Base-by-base conservation (phyloP, 2,797 vertebrate species). In the Melanotaenia nigrans region DNA sequence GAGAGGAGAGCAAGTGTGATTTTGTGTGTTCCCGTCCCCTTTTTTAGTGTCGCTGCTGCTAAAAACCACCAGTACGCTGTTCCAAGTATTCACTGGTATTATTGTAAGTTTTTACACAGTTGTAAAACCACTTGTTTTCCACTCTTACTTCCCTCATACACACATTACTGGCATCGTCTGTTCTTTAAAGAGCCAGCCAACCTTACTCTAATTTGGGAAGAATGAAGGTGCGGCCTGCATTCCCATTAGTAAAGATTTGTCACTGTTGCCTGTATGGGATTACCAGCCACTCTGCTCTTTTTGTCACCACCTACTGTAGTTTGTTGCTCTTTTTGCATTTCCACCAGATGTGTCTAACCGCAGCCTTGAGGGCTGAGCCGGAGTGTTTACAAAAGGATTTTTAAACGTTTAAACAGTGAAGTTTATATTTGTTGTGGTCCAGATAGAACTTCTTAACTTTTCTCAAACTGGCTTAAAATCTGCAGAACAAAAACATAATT, bases 171-270 rank as follows among this genome's bases (percentile, higher is more conserved):
- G 71, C 82, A 75, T 85, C 66, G 84, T 71, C 83, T 4, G 79
- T 73, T 68, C 86, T 89, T 87, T 85, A 88, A 89, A 90, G 82
- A 87, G 81, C 73, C 90, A 85, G 22, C 83, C 79, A 74, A 84
- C 86, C 85, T 81, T 63, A 68, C 85, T 75, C 92, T 91, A 89
- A 88, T 90, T 90, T 72, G 72, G 87, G 87, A 87, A 83, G 90
- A 92, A 91, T 92, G 86, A 92, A 87, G 82, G 91, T 79, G 89
- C 85, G 87, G 84, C 85, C 75, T 80, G 74, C 76, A 53, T 83
- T 86, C 86, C 84, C 79, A 89, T 89, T 90, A 89, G 87, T 70
- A 73, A 82, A 80, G 76, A 84, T 89, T 84, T 89, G 85, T 85
- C 78, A 82, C 77, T 83, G 78, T 73, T 45, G 32, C 77, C 57